Evolutionary conservation across 2,797 vertebrate genomes (phyloP).

Genomic region (Thamnophis elegans): DNA sequence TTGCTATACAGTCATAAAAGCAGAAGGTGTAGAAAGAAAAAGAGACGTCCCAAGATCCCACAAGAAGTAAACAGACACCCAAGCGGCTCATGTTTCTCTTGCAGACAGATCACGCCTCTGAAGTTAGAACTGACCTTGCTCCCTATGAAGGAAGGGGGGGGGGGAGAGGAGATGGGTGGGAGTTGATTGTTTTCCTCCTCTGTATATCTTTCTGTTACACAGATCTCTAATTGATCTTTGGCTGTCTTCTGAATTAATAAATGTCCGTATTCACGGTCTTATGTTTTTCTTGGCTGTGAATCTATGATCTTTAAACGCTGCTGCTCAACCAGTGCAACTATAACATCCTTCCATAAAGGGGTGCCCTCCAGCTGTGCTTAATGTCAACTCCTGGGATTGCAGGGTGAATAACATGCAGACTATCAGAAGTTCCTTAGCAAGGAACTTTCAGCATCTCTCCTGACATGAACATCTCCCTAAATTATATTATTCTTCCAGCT

Average conservation of each 20-base stretch:
- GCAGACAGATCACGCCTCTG: not conserved
- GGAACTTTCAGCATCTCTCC: too few relatives aligned
- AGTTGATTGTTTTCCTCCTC: not conserved
- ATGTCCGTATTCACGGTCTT: not conserved
- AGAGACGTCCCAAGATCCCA: not conserved
- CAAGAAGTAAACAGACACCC: not conserved
- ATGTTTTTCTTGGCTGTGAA: not conserved
- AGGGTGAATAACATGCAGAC: not conserved
- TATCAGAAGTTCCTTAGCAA: not conserved
- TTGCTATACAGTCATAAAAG: not conserved
- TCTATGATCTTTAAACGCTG: not conserved
- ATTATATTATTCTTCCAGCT: not conserved
- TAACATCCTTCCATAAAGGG: not conserved
- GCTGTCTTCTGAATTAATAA: not conserved
- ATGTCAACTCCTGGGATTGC: not conserved
- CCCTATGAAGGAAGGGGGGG: not conserved
- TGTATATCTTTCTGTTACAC: not conserved
- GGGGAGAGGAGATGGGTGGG: not conserved
- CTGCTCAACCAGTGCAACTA: not conserved
- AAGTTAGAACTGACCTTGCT: not conserved
- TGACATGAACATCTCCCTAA: not conserved
- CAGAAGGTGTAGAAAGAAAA: not conserved
- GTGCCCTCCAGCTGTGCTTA: not conserved
- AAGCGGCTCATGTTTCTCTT: not conserved
- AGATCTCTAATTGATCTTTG: slow-evolving; percentile 5